Conservation (phyloP, 2,888 invertebrate genomes). For the Prionchulus punctatus region DNA sequence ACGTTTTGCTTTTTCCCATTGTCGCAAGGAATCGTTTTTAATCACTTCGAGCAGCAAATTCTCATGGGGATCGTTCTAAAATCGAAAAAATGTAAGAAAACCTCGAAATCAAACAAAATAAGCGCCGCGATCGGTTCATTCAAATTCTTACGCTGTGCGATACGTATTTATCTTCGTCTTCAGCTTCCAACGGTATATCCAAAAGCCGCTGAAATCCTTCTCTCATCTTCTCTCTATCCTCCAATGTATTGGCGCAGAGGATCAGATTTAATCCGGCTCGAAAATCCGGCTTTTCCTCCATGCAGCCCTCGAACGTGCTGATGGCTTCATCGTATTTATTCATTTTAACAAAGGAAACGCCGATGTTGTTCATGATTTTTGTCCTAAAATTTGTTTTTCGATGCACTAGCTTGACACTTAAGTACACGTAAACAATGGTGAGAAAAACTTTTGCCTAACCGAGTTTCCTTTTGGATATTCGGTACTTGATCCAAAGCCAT, state of each 20-base stretch:
- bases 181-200: conserved; percentile 59
- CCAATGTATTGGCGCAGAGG: conserved; percentile 41
- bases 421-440: no score
- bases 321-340: conserved; percentile 90
- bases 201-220: conserved; percentile 73
- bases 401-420: no score
- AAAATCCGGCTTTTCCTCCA: conserved; percentile 83
- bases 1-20: conserved; percentile 49
- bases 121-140: not conserved
- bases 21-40: conserved; percentile 56
- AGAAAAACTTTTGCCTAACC: no score
- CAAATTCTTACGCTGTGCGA: conserved; percentile 6
- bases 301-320: conserved; percentile 88
- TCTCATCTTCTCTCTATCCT: conserved; percentile 80
- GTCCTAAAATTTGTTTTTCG: no score
- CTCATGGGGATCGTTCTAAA: conserved; percentile 44
- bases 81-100: conserved; percentile 4
- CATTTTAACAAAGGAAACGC: conserved; percentile 79
- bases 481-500: conserved; percentile 94
- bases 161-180: conserved; percentile 57
- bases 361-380: conserved; percentile 95
- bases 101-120: not conserved
- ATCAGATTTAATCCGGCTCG: conserved; percentile 68
- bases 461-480: conserved; percentile 73
- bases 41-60: conserved; percentile 53